Evolutionary conservation across 2,113 vertebrate genomes (phyloP), one percentile per base, ranked within the genome.

Genomic region (Gallinago paraguaiae): DNA sequence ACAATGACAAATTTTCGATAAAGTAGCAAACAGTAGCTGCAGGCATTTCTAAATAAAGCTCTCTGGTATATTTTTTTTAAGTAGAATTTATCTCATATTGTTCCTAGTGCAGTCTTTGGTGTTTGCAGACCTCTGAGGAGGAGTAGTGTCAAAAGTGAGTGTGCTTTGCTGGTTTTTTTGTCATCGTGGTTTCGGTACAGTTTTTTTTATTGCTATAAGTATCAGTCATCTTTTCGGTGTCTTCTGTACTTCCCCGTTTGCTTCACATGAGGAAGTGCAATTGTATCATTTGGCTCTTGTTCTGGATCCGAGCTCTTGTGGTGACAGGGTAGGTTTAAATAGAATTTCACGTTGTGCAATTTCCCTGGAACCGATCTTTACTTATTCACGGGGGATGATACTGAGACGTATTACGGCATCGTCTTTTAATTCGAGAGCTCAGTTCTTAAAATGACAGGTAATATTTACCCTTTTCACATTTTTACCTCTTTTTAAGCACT

Each of bases 191-290:
- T 92, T 96, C 10, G 5, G 39, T 20, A 65, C 16, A 27, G 6
- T 7, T 30, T 65, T 81, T 74, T 48, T 5, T 75, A 7, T 33
- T 72, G 37, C 17, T 84, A 46, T 43, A 20, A 59, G 48, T 60
- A n/a, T 60, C 68, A 39, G 61, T 79, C 71, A 56, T n/a, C 46
- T 67, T 79, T 63, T 78, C 57, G 92, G 70, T 2, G 31, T 84
- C 31, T 69, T 79, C 93, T 86, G 93, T 87, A 72, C 84, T 97
- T 97, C 95, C 91, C 84, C 72, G 20, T 67, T 41, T 71, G 80
- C 56, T 91, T 74, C 67, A 48, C 68, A 90, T 2, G 13, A 86
- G 92, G 91, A 94, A 89, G 67, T 88, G 83, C 24, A 57, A 12
- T 60, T 90, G 79, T 81, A 53, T 77, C 59, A 61, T 28, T 91